Conservation (phyloP, 2,888 invertebrate genomes). For the Machimus atricapillus region DNA sequence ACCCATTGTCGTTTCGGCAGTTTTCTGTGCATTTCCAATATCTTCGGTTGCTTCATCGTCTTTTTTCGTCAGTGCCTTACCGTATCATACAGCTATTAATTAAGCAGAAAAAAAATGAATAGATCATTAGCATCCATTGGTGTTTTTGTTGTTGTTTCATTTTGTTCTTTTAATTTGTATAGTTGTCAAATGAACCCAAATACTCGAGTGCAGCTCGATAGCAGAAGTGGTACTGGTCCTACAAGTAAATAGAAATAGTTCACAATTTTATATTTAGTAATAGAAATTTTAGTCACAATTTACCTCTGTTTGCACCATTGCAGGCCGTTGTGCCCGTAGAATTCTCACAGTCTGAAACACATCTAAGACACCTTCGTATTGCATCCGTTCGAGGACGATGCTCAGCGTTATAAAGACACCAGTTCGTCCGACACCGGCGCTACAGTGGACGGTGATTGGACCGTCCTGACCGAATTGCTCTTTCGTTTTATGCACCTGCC, state of each 20-base stretch:
- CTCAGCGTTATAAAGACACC: conserved; percentile 98
- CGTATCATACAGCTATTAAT: background rate
- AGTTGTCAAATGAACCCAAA: conserved; percentile 97
- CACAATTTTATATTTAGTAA: background rate
- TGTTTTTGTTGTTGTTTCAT: background rate
- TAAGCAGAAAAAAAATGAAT: background rate
- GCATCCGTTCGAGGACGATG: conserved; percentile 98
- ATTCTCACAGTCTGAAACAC: conserved; percentile 99
- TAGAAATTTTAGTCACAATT: conserved; percentile 45
- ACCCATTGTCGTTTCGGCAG: conserved; percentile 29
- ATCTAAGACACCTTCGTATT: conserved; percentile 98
- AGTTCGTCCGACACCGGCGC: conserved; percentile 97
- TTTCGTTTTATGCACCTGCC: conserved; percentile 99
- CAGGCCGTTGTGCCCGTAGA: conserved; percentile 95
- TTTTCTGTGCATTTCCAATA: conserved; percentile 24
- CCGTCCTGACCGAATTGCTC: conserved; percentile 99
- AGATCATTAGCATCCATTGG: background rate
- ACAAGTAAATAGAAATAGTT: conserved; percentile 52
- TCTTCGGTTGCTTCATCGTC: background rate
- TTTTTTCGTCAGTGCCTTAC: background rate
- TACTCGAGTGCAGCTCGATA: conserved; percentile 98
- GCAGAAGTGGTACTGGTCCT: conserved; percentile 99
- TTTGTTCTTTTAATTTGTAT: conserved; percentile 77
- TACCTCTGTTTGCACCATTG: conserved; percentile 99
- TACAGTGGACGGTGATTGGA: conserved; percentile 98